Evolutionary conservation across 1,140 invertebrate genomes (phyloP), one percentile per base, ranked within the genome.

Genomic region (Brachystomella parvula): DNA sequence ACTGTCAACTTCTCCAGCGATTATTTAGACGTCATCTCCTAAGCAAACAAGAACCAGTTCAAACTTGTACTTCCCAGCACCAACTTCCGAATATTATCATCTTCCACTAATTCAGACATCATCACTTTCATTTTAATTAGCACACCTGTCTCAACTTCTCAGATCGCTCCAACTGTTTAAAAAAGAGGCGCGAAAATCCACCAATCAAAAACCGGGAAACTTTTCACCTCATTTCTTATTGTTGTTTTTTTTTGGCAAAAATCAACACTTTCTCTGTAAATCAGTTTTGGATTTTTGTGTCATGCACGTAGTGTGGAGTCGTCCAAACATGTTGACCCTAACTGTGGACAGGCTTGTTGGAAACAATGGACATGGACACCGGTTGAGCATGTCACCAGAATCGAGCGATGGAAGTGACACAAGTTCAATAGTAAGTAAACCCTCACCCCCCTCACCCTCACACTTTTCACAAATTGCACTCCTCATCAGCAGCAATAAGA

Each of bases 311-410:
- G 67, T 65, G 61, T n/a, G n/a, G n/a, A 67, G 66, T 53, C 57
- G 65, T 29, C 31, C 65, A 65, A 72, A 31, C n/a, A 72, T 72
- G 71, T 63, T 72, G 60, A 68, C 71, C 26, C 61, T 73, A 19
- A 69, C 71, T 26, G 71, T 73, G 1, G 71, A 73, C 62, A 47
- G 71, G 30, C 61, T 73, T 32, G 63, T 73, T 24, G 71, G 71
- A 3, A 66, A 63, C 58, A 64, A 47, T 49, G 29, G 32, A 53
- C 29, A 35, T 31, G 33, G 64, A n/a, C 60, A 64, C 28, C 29
- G 64, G 12, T 65, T 65, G 59, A 60, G 65, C 33, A 65, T 71
- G 63, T 71, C 70, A 24, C 70, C 70, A 24, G 70, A 71, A 64
- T 67, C 69, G 17, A 66, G 64, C 64, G 70, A 63, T 24, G 57